Evolutionary conservation across 2,888 invertebrate genomes (phyloP), one percentile per base, ranked within the genome.

Genomic region (Galerucella nymphaeae): DNA sequence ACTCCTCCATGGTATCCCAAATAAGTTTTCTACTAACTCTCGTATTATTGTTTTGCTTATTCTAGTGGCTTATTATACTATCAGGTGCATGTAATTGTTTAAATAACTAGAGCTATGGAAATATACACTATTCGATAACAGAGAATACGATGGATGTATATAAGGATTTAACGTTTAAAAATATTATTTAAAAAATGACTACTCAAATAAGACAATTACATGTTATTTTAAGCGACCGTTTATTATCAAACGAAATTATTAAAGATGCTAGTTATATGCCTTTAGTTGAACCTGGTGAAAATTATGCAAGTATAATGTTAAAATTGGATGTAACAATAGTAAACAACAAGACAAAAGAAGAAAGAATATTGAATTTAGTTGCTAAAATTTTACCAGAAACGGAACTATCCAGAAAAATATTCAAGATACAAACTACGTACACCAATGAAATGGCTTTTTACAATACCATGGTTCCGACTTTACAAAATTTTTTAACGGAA

Each of bases 371-470:
- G 6, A 16, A 69, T 59, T 30, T 63, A 30, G 66, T 67, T 0
- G 78, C 67, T 8, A 78, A 78, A 58, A 66, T 71, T 0, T 65
- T 77, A 67, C 78, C 78, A 10, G 64, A 63, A 2, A 68, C 50
- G 23, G 66, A 76, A 48, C 63, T 72, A 30, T 66, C 76, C 5
- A 85, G 86, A 79, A 78, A 85, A 23, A 75, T 89, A 1, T 90
- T 90, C 77, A 86, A 89, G 71, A 88, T 87, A 10, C 84, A 87
- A 67, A 84, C 85, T 1, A 88, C 89, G 0, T 89, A 89, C 73
- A 81, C 83, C 2, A 88, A 89, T 5, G 90, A 90, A 81, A 87
- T 87, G 64, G 85, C 86, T n/a, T 85, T 90, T 62, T 90, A 90
- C 76, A 80, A 86, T 42, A 83, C 84, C 11, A 78, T 90, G 14